phyloP scores from a whole-genome alignment of 2,888 invertebrate species.

The Deroplatys truncata region DNA sequence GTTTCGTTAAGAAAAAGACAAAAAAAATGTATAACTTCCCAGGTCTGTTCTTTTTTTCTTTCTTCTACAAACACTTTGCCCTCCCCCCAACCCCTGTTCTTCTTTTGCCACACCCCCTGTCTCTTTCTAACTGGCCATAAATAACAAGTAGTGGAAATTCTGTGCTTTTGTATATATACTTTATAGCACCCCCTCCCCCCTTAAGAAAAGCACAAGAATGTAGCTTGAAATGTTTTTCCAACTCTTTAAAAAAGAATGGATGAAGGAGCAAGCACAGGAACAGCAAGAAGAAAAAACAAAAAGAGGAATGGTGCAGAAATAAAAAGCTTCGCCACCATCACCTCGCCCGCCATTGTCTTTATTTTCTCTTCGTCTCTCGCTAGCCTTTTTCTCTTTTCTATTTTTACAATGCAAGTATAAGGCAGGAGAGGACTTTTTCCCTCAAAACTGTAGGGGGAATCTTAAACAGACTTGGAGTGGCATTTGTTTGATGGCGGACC shows the following conservation, averaged over 20 bases:
- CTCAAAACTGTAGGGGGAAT: not conserved
- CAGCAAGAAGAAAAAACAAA: not conserved
- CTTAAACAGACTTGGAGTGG: not conserved
- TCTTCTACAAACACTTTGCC: not conserved
- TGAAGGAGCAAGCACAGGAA: conserved; percentile 4
- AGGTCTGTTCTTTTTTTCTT: not conserved
- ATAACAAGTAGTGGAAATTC: conserved; percentile 28
- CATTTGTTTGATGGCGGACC: not conserved
- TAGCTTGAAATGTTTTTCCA: conserved; percentile 27
- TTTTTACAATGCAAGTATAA: conserved; percentile 10
- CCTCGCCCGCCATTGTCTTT: conserved; percentile 21
- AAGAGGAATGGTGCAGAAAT: conserved; percentile 12
- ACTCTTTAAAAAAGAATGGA: conserved; percentile 26
- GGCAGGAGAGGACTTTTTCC: not conserved
- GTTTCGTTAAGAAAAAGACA: conserved; percentile 16
- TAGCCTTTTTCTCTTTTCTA: conserved; percentile 5
- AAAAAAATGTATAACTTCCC: conserved; percentile 22
- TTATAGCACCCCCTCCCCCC: conserved; percentile 16
- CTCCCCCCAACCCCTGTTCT: not conserved
- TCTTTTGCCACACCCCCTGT: not conserved
- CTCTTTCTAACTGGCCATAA: conserved; percentile 23
- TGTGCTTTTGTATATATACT: conserved; percentile 17
- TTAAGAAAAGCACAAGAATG: conserved; percentile 29
- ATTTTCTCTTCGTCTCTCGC: not conserved
- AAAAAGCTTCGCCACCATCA: conserved; percentile 14